phyloP scores from a whole-genome alignment of 2,113 vertebrate genomes.

The Nesogale talazaci region DNA sequence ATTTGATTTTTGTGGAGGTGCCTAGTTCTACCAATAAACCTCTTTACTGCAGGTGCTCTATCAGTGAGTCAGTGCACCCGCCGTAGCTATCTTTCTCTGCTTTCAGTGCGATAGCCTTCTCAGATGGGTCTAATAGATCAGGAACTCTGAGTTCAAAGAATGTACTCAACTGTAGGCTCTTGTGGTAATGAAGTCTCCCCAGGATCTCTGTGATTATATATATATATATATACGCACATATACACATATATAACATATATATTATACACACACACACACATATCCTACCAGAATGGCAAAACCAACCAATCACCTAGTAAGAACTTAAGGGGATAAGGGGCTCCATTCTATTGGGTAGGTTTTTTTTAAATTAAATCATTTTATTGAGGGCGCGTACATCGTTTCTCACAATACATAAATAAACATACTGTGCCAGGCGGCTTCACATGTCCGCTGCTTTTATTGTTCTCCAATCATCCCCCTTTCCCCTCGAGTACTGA shows the following conservation, averaged over 20 bases:
- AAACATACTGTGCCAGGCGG: too few relatives aligned
- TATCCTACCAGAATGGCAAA: not conserved
- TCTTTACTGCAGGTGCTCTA: not conserved
- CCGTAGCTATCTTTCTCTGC: not conserved
- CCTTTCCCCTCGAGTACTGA: too few relatives aligned
- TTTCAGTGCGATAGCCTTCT: not conserved
- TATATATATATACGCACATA: too few relatives aligned
- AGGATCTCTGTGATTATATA: not conserved
- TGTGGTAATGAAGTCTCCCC: not conserved
- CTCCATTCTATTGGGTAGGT: not conserved
- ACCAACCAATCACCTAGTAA: not conserved
- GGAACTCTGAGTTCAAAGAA: not conserved
- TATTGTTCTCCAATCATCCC: too few relatives aligned
- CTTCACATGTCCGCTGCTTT: too few relatives aligned
- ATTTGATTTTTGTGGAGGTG: not conserved
- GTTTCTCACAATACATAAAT: too few relatives aligned
- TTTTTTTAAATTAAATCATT: too few relatives aligned
- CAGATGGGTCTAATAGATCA: not conserved
- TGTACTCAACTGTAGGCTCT: not conserved
- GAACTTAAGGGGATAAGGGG: not conserved
- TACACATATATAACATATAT: too few relatives aligned
- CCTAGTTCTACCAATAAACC: not conserved
- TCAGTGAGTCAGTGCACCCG: not conserved
- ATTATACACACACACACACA: too few relatives aligned
- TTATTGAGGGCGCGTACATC: too few relatives aligned